These are phyloP conservation scores for Crotalus tigris DNA, from an alignment of 2,113 vertebrate genomes.

Conservation along the genomic window DNA sequence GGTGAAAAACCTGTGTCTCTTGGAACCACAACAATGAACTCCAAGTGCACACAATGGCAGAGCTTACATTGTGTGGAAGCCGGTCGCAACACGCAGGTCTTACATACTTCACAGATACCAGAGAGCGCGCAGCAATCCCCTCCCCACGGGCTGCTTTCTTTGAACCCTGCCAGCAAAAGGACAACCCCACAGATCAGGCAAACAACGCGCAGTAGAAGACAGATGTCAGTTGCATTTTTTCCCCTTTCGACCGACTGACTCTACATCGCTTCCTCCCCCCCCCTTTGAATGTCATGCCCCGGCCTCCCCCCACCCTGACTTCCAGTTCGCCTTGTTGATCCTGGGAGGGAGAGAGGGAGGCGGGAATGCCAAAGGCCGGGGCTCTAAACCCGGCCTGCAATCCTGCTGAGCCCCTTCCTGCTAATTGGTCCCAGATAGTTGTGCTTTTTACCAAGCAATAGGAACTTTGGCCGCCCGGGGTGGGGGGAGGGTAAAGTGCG, in stretches of 20 bases:
- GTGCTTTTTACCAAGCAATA: background rate
- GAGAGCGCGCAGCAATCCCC: background rate
- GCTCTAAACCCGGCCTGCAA: background rate
- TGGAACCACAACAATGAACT: background rate
- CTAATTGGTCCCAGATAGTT: slow-evolving; percentile 28
- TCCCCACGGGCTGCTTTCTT: background rate
- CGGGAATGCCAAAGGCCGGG: background rate
- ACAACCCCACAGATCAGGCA: background rate
- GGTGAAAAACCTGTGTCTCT: background rate
- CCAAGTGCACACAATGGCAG: background rate
- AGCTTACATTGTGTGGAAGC: background rate
- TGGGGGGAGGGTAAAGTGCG: background rate
- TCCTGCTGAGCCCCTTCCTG: slow-evolving; percentile 6
- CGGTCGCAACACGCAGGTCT: slow-evolving; percentile 4
- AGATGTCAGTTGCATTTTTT: background rate
- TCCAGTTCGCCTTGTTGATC: background rate
- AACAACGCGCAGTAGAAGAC: background rate
- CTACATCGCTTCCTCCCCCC: background rate
- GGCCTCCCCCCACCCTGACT: background rate
- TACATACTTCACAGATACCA: too few relatives aligned
- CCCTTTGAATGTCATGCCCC: background rate
- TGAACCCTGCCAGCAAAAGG: background rate
- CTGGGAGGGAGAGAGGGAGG: background rate
- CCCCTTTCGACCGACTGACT: too few relatives aligned
- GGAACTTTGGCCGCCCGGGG: background rate